Conservation (phyloP, 2,888 invertebrate species). For the Petrolisthes manimaculis region DNA sequence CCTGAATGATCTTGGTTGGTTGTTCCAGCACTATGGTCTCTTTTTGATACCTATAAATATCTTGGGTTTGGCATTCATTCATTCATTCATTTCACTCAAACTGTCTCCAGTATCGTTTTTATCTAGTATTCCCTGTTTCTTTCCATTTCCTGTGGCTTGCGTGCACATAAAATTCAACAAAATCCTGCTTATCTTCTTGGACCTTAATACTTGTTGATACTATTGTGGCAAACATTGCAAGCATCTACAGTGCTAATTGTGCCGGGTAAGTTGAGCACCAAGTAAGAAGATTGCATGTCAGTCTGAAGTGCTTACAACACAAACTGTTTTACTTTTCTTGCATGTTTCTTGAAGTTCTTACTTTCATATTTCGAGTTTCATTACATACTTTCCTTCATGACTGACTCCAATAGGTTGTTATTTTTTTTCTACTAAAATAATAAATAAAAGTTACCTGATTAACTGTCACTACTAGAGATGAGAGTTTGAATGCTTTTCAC, state of each 20-base stretch:
- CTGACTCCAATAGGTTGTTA: slow-evolving; percentile 62
- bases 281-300: slow-evolving; percentile 61
- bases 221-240: slow-evolving; percentile 61
- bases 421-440: slow-evolving; percentile 53
- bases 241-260: slow-evolving; percentile 61
- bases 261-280: slow-evolving; percentile 63
- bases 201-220: slow-evolving; percentile 63
- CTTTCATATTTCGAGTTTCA: slow-evolving; percentile 36
- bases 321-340: slow-evolving; percentile 36
- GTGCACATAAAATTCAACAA: slow-evolving; percentile 63
- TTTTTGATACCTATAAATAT: slow-evolving; percentile 42
- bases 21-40: slow-evolving; percentile 59
- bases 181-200: slow-evolving; percentile 64
- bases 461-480: slow-evolving; percentile 46
- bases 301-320: slow-evolving; percentile 51
- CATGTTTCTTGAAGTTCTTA: slow-evolving; percentile 33
- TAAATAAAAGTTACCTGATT: slow-evolving; percentile 39
- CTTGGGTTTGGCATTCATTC: slow-evolving; percentile 58
- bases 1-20: slow-evolving; percentile 56
- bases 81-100: slow-evolving; percentile 56
- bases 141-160: slow-evolving; percentile 65
- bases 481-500: slow-evolving; percentile 60
- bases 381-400: slow-evolving; percentile 54
- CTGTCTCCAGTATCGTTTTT: slow-evolving; percentile 62
- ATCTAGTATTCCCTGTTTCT: slow-evolving; percentile 63